Evolutionary conservation across 37 sponge, comb jelly and placozoan species (phyloP).

Genomic region (Axinella damicornis): DNA sequence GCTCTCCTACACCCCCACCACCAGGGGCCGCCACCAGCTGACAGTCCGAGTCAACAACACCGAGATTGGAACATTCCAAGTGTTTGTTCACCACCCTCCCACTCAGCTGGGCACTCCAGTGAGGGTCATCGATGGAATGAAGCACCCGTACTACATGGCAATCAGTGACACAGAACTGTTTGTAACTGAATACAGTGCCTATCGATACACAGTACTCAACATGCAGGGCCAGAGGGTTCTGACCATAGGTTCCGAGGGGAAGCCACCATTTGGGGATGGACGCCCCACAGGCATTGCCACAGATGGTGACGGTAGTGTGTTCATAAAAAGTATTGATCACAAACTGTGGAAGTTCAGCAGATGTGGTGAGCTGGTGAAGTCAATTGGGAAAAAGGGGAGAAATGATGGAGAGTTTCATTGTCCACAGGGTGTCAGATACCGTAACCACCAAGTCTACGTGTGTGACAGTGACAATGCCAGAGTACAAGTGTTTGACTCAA

Average conservation of each 20-base stretch:
- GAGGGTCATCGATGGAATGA: conserved; percentile 4
- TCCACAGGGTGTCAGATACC: background rate
- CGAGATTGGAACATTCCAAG: conserved; percentile 11
- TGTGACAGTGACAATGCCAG: conserved; percentile 15
- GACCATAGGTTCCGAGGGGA: background rate
- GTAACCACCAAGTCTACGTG: conserved; percentile 4
- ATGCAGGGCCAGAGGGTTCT: background rate
- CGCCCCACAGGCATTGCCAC: background rate
- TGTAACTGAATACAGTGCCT: conserved; percentile 36
- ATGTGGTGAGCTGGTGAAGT: background rate
- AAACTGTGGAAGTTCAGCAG: background rate
- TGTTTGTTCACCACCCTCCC: conserved; percentile 27
- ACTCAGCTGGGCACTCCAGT: conserved; percentile 27
- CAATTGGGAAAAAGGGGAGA: background rate
- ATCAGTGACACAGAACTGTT: conserved; percentile 6
- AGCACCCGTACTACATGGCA: conserved; percentile 15
- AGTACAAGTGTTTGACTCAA: conserved; percentile 1
- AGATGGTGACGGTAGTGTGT: background rate
- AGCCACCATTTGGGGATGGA: background rate
- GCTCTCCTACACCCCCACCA: background rate
- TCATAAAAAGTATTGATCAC: background rate
- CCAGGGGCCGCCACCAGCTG: background rate
- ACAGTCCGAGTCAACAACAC: conserved; percentile 11
- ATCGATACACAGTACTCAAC: background rate
- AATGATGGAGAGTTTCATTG: conserved; percentile 1